Evolutionary conservation across 2,888 invertebrate genomes (phyloP), one percentile per base, ranked within the genome.

Genomic region (Oscheius onirici): DNA sequence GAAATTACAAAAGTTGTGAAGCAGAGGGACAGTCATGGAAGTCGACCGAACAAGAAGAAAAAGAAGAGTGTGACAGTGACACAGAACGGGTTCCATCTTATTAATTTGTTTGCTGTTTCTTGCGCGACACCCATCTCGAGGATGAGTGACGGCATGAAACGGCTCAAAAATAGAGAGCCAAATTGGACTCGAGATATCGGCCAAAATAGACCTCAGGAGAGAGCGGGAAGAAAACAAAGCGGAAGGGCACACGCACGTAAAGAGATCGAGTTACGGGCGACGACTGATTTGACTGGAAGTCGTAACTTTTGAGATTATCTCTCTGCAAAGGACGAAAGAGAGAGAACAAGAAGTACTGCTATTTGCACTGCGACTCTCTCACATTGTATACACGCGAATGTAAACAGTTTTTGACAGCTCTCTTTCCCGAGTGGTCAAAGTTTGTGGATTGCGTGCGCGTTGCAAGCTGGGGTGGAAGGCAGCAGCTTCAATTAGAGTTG

Each of bases 331-430:
- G 8, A 13, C 3, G 46, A 46, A 17, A n/a, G 58, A 46, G 44
- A 61, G 43, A 61, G 20, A 61, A 24, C 11, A 49, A 49, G 49
- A 17, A 40, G 17, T 10, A 17, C 22, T 49, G 49, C 10, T 40
- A 41, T 40, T 3, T 58, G 28, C 15, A 17, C 58, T 58, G 17
- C 41, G 15, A 22, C 44, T 44, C 43, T 43, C n/a, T n/a, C n/a
- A n/a, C 60, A 13, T 63, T 49, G 49, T 49, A 49, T 63, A 49
- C 49, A 49, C 49, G 63, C 17, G 28, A 63, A 28, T 63, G 49
- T 28, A 49, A 49, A 28, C 46, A 43, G 41, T 43, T 60, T 41
- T 60, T 41, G 43, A 60, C 41, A 60, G 49, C 49, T 20, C 49
- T 49, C 20, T 22, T 17, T 49, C 49, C n/a, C 17, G 60, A 60